phyloP scores from a whole-genome alignment of 2,888 invertebrate species.

The Oscheius sp. region DNA sequence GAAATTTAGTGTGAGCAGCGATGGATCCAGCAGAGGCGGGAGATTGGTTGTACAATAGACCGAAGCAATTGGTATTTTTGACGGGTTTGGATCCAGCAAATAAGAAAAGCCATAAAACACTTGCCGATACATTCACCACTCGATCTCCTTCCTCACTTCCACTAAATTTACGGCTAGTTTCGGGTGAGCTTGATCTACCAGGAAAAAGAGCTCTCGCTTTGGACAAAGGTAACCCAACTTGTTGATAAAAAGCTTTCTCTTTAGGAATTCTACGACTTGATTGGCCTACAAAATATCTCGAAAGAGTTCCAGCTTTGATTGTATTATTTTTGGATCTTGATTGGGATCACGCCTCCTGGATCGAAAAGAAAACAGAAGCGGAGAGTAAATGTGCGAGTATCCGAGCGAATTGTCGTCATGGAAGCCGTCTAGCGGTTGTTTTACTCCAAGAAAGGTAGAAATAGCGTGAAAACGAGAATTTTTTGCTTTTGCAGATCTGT shows the following conservation, averaged over 20 bases:
- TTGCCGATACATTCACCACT: slow-evolving; percentile 29
- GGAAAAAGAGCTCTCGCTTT: slow-evolving; percentile 31
- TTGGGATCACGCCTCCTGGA: slow-evolving; percentile 92
- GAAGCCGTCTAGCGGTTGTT: slow-evolving; percentile 48
- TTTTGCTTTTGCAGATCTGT: slow-evolving; percentile 23
- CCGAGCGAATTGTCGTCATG: slow-evolving; percentile 38
- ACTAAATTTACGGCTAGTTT: slow-evolving; percentile 45
- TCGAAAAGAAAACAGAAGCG: slow-evolving; percentile 92
- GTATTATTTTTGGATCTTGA: slow-evolving; percentile 95
- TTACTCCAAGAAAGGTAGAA: slow-evolving; percentile 56
- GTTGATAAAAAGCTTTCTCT: background rate
- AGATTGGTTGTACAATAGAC: slow-evolving; percentile 54
- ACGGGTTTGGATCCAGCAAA: slow-evolving; percentile 76
- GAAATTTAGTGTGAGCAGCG: no score
- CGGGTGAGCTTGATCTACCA: slow-evolving; percentile 51
- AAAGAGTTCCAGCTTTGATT: slow-evolving; percentile 79
- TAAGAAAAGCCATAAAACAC: slow-evolving; percentile 20
- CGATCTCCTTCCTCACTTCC: slow-evolving; percentile 44
- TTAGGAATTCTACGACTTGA: slow-evolving; percentile 85
- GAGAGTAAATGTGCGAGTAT: slow-evolving; percentile 73
- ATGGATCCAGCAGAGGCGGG: slow-evolving; percentile 68
- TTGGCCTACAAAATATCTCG: slow-evolving; percentile 55
- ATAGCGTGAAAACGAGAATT: background rate
- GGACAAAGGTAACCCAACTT: slow-evolving; percentile 12
- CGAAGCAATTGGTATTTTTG: slow-evolving; percentile 79